Evolutionary conservation across 2,888 invertebrate genomes (phyloP), one percentile per base, ranked within the genome.

Genomic region (Orthosia gothica): DNA sequence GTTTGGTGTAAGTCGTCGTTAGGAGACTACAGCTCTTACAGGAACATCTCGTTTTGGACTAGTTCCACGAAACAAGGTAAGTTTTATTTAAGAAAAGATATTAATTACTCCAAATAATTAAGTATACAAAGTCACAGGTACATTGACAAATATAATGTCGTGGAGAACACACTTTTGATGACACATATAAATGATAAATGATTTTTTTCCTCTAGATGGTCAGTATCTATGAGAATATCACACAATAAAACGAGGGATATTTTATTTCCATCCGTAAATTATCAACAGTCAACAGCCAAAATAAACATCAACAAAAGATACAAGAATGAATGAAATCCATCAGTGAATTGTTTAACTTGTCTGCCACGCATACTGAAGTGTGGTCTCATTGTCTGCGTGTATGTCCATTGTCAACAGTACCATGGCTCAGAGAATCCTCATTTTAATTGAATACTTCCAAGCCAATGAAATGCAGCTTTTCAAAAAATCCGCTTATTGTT

Each of bases 401-500:
- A 32, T 62, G 16, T 62, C 32, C 45, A 57, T 70, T n/a, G 32
- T 47, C 13, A 63, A 76, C 58, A 77, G n/a, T 45, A 7, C 0
- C n/a, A 57, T 18, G 13, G 16, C n/a, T 20, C 70, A 47, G n/a
- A 26, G 20, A 76, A 76, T 71, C 40, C 32, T 63, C 71, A 71
- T 61, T 77, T 63, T 52, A 70, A 77, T 76, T 49, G 59, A 71
- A 76, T 77, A 71, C 23, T 70, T 49, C 12, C 20, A 40, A 63
- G 20, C 13, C 32, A 58, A 45, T 77, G 47, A 55, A 58, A 63
- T 47, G n/a, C 52, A 59, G 40, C 12, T 47, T 66, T 61, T 76
- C 40, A 55, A 59, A 52, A 76, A 54, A 59, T 15, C 52, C 15
- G 12, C 15, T 4, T 62, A 49, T 62, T 62, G 23, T 71, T 76